Percentiles rank a stretch among this genome's conserved stretches.
phyloP scores from a whole-genome alignment of 2,888 invertebrate species.

The Thera obeliscata region DNA sequence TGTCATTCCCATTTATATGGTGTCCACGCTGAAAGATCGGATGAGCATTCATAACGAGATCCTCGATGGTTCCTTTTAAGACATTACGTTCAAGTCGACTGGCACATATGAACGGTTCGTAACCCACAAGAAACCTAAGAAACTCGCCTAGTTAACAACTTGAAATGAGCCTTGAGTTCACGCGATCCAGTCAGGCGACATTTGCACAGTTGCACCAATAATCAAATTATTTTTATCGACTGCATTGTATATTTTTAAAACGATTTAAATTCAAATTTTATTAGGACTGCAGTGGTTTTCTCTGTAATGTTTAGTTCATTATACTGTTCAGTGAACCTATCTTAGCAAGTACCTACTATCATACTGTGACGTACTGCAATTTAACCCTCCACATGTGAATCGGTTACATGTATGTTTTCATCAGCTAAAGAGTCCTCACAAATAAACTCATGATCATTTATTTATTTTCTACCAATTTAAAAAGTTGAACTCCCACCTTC shows the following conservation, averaged over 20 bases:
- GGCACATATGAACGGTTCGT: conserved; percentile 47
- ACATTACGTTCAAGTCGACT: conserved; percentile 25
- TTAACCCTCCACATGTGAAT: background rate
- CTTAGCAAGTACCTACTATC: background rate
- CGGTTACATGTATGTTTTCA: background rate
- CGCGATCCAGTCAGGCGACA: conserved; percentile 44
- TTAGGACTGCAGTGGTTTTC: conserved; percentile 18
- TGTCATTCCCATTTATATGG: background rate
- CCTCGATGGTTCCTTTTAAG: background rate
- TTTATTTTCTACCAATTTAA: background rate
- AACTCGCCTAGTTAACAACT: conserved; percentile 50
- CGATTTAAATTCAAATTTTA: conserved; percentile 5
- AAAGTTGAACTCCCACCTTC: too few species aligned
- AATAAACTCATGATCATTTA: background rate
- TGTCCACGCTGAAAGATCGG: background rate
- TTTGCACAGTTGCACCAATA: conserved; percentile 28
- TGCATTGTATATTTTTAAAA: conserved; percentile 25
- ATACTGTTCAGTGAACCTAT: conserved; percentile 1
- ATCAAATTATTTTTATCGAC: conserved; percentile 28
- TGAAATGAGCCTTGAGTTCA: conserved; percentile 45
- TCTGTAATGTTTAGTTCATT: background rate
- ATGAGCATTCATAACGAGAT: background rate
- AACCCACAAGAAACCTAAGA: conserved; percentile 44
- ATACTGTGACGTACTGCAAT: too few species aligned
- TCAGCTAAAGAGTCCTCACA: background rate